A percentile compares a stretch with the other conserved stretches of the same genome.
These are phyloP conservation scores for Ectemnius continuus DNA, from an alignment of 2,888 invertebrate genomes.

Conservation along the genomic window DNA sequence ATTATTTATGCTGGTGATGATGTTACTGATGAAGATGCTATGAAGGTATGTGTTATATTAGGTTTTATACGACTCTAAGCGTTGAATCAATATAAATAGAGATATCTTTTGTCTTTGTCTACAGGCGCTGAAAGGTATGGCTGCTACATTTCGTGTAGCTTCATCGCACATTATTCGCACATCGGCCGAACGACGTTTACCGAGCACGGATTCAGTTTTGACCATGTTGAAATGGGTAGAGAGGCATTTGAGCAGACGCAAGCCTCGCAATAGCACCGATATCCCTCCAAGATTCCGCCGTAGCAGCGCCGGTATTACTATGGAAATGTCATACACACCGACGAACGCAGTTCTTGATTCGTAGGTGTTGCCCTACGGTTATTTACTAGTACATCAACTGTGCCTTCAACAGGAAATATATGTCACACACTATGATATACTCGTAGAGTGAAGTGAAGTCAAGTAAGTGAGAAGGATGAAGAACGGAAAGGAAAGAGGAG, in stretches of 20 bases:
- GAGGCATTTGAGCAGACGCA: conserved; percentile 88
- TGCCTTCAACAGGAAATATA: conserved; percentile 28
- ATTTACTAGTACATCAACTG: conserved; percentile 31
- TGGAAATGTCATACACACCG: conserved; percentile 86
- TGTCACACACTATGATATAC: conserved; percentile 41
- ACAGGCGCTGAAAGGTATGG: conserved; percentile 95
- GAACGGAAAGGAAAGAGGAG: not conserved
- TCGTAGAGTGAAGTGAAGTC: conserved; percentile 47
- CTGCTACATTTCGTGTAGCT: conserved; percentile 93
- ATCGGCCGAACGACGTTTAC: conserved; percentile 91
- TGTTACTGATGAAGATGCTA: conserved; percentile 93
- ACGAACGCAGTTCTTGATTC: conserved; percentile 58
- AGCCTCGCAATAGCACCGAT: conserved; percentile 81
- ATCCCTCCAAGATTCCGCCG: conserved; percentile 73
- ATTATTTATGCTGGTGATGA: conserved; percentile 95
- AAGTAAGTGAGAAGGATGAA: conserved; percentile 24
- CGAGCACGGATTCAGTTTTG: conserved; percentile 92
- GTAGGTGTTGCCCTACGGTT: conserved; percentile 43
- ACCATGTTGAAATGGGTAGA: conserved; percentile 95
- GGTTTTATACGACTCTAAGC: too few species aligned
- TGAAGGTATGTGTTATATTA: conserved; percentile 82
- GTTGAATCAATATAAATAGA: not conserved
- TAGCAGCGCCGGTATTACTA: conserved; percentile 85
- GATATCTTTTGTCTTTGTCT: conserved; percentile 19
- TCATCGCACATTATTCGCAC: conserved; percentile 91